A percentile compares a stretch with the other conserved stretches of the same genome.
phyloP scores from a whole-genome alignment of 1,140 invertebrate genomes.

The Lamellibrachia luymesi region DNA sequence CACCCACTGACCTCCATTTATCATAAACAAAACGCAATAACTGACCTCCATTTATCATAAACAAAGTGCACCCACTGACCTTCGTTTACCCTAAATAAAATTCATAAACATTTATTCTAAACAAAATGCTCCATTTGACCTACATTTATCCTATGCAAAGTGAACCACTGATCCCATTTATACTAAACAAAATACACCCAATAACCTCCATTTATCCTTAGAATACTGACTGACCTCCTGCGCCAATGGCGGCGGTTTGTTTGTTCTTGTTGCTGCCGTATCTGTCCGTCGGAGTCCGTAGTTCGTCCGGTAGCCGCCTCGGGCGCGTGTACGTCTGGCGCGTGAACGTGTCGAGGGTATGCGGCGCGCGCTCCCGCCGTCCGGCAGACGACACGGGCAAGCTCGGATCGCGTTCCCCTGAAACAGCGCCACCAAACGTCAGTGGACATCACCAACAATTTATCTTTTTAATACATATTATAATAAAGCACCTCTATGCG shows the following conservation, averaged over 20 bases:
- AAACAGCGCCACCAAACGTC: neutral
- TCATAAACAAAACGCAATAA: no score
- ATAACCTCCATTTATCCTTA: neutral
- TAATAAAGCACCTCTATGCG: no score
- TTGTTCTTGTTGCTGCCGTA: constrained; percentile 4
- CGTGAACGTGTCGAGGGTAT: neutral
- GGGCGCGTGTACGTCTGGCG: neutral
- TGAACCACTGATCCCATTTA: neutral
- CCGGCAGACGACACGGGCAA: neutral
- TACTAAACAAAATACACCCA: neutral
- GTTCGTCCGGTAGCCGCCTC: neutral
- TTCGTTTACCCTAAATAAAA: neutral
- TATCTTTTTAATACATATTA: no score
- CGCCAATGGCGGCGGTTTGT: neutral
- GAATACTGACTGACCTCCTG: neutral
- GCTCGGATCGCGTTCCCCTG: neutral
- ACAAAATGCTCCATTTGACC: neutral
- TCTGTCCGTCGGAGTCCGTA: neutral
- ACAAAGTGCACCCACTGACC: neutral
- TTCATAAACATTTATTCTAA: neutral
- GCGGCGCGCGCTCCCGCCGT: neutral
- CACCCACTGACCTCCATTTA: no score
- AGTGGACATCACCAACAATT: no score
- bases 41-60: no score
- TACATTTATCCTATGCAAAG: neutral